Percentiles rank a stretch among this genome's conserved stretches.
These are phyloP conservation scores for Pantherophis guttatus DNA, from an alignment of 2,113 vertebrate genomes.

Conservation along the genomic window DNA sequence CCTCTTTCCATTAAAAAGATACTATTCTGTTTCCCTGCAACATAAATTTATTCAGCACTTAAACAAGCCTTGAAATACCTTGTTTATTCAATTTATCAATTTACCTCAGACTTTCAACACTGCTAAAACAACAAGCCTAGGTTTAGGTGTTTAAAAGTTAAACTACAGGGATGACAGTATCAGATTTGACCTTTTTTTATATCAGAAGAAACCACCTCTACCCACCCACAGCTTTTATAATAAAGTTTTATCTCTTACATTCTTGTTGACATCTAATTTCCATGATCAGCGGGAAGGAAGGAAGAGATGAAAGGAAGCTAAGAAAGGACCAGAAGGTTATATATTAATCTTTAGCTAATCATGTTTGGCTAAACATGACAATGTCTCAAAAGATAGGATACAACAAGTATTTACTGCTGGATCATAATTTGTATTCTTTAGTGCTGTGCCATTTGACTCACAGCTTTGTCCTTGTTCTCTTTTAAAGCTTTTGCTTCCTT, in stretches of 20 bases:
- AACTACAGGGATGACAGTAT: neutral
- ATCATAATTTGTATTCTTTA: neutral
- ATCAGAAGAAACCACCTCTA: neutral
- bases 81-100: conserved; percentile 28
- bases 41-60: neutral
- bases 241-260: neutral
- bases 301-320: neutral
- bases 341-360: neutral
- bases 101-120: neutral
- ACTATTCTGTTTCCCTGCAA: neutral
- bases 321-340: neutral
- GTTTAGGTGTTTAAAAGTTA: neutral
- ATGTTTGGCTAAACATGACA: neutral
- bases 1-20: neutral
- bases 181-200: neutral
- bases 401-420: neutral
- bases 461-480: neutral
- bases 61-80: neutral
- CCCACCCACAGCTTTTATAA: neutral
- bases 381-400: neutral
- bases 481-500: neutral
- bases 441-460: neutral
- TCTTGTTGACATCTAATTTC: neutral
- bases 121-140: conserved; percentile 1
- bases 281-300: neutral